Conservation (phyloP, 2,113 vertebrate species). For the Pterocles gutturalis region DNA sequence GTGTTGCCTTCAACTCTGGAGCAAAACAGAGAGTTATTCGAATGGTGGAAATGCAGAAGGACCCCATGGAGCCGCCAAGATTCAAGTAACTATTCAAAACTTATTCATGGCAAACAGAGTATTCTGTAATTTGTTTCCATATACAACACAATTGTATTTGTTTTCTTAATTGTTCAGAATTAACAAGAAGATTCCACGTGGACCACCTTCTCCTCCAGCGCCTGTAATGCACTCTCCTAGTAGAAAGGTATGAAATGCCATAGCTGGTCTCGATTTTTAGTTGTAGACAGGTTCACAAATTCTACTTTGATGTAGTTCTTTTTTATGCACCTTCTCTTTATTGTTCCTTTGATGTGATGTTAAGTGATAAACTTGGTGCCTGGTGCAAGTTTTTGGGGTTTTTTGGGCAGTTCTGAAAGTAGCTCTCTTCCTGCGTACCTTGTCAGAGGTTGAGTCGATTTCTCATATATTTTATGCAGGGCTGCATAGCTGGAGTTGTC, state of each 20-base stretch:
- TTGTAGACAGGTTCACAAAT: not conserved
- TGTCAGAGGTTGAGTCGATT: not conserved
- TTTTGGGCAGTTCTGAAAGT: not conserved
- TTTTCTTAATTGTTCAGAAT: constrained; percentile 82
- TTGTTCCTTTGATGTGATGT: not conserved
- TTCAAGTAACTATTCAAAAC: constrained; percentile 86
- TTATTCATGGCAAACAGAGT: not conserved
- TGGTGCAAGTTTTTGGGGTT: not conserved
- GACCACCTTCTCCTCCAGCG: constrained; percentile 95
- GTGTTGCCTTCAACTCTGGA: constrained; percentile 97
- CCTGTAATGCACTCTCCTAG: constrained; percentile 99
- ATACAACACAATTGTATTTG: not conserved
- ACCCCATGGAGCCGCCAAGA: constrained; percentile 97
- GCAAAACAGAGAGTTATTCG: constrained; percentile 98
- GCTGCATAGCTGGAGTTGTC: not conserved
- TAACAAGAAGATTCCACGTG: constrained; percentile 98
- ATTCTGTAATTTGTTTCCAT: not conserved
- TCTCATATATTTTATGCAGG: not conserved
- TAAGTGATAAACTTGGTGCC: not conserved
- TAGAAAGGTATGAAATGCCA: constrained; percentile 85
- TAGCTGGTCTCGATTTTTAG: not conserved
- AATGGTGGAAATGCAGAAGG: constrained; percentile 99
- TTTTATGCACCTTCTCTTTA: not conserved
- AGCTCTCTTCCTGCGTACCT: not conserved
- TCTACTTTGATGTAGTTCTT: not conserved